These are phyloP conservation scores for Sarcophaga subvicina DNA, from an alignment of 2,888 invertebrate species.

Conservation along the genomic window DNA sequence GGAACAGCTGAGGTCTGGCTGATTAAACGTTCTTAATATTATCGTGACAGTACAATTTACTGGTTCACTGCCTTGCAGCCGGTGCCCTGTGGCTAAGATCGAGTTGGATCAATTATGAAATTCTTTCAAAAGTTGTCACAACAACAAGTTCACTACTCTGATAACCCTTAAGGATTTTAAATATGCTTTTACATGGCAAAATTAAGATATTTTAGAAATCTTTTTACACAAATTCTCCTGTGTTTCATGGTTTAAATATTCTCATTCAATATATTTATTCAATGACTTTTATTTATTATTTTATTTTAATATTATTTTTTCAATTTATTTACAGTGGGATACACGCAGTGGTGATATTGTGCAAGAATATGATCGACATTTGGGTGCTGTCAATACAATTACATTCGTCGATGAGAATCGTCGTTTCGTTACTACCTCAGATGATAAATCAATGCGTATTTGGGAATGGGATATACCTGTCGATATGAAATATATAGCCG, in stretches of 20 bases:
- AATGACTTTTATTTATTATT: background rate
- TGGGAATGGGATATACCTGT: slow-evolving; percentile 99
- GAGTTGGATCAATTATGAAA: too few relatives aligned
- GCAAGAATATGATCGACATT: slow-evolving; percentile 98
- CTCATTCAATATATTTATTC: background rate
- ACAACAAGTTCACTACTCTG: too few relatives aligned
- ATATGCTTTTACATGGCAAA: too few relatives aligned
- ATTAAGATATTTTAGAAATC: too few relatives aligned
- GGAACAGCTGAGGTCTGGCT: too few relatives aligned
- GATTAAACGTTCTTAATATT: too few relatives aligned
- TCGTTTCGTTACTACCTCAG: slow-evolving; percentile 98
- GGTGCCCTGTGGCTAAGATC: too few relatives aligned
- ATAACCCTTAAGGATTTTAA: too few relatives aligned
- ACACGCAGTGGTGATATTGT: slow-evolving; percentile 96
- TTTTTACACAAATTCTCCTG: too few relatives aligned
- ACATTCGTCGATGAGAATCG: slow-evolving; percentile 99
- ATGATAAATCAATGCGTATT: slow-evolving; percentile 98
- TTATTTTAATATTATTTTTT: slow-evolving; percentile 7
- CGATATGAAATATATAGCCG: slow-evolving; percentile 99
- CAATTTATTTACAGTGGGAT: slow-evolving; percentile 89
- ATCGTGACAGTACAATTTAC: too few relatives aligned
- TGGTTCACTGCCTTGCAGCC: too few relatives aligned
- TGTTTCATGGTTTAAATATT: background rate
- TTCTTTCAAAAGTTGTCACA: too few relatives aligned
- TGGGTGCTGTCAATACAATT: slow-evolving; percentile 99